Base-by-base conservation (phyloP, 2,797 vertebrate genomes). In the Choloepus didactylus region DNA sequence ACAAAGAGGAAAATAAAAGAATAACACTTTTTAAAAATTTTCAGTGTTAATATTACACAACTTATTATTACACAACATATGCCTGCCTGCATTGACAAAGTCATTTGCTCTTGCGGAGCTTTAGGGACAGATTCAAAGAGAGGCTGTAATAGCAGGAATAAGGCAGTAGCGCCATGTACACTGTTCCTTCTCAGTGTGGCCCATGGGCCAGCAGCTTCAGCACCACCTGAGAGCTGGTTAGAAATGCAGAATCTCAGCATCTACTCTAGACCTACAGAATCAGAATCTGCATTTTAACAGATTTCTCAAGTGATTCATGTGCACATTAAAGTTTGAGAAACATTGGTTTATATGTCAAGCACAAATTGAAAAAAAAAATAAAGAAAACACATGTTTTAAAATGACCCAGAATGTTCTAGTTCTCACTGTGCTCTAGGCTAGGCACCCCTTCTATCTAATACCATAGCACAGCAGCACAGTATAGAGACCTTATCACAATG, bases 1-100 rank as follows among this genome's bases (percentile, higher is more conserved):
- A 62, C 25, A 77, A 72, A 51, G 79, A 75, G 25, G 90, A 94
- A 93, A 56, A 82, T 54, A 83, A 87, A 67, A 60, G n/a, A 82
- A 62, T 15, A 92, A 2, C 38, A 5, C 25, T 64, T 41, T 80
- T 79, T 5, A 56, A 49, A 49, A 49, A 56, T 18, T 56, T 56
- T 56, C 25, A 46, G 9, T 14, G 29, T 91, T 93, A 79, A 29
- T 64, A 69, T 21, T 54, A 56, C 18, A 54, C 31, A 56, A 54
- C 31, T 87, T 31, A 85, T 95, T 90, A 82, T 56, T 35, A 35
- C 35, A 35, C 79, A 87, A 89, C 35, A 75, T 2, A 51, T 19
- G 16, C 31, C 15, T 59, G 29, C 44, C 31, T 89, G 35, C 38
- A 27, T 95, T 91, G 25, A 76, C 35, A 69, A 87, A 49, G 8